phyloP scores from a whole-genome alignment of 2,888 invertebrate genomes.

The Troglohyphantes excavatus region DNA sequence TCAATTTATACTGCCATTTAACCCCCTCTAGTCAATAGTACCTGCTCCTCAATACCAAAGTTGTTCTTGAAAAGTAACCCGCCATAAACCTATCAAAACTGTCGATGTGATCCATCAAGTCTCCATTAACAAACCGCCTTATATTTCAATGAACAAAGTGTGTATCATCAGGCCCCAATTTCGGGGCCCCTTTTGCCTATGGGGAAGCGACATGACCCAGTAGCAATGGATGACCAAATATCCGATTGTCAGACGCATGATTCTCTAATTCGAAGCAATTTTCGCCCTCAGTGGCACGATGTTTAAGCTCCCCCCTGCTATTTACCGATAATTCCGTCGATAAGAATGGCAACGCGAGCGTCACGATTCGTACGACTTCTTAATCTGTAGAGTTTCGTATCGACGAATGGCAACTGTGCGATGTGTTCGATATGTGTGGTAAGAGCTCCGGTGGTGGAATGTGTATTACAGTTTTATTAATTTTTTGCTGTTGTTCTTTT shows the following conservation, averaged over 20 bases:
- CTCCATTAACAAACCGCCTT: constrained; percentile 33
- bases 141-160: constrained; percentile 36
- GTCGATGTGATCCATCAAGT: constrained; percentile 29
- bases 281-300: constrained; percentile 61
- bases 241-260: constrained; percentile 46
- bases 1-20: too few relatives aligned
- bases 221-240: constrained; percentile 26
- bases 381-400: constrained; percentile 46
- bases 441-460: neutral
- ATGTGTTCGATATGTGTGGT: neutral
- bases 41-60: neutral
- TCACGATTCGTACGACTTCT: constrained; percentile 69
- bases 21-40: too few relatives aligned
- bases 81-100: neutral
- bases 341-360: constrained; percentile 57
- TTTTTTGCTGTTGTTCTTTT: neutral
- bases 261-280: constrained; percentile 62
- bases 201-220: constrained; percentile 34
- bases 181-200: neutral
- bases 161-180: constrained; percentile 19
- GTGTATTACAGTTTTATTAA: neutral
- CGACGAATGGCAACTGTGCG: too few relatives aligned
- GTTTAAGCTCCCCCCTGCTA: constrained; percentile 15
- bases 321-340: constrained; percentile 57
- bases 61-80: constrained; percentile 10